A percentile compares a stretch with the other conserved stretches of the same genome.
Evolutionary conservation across 2,888 invertebrate species (phyloP).

Genomic region (Lasius fuliginosus): DNA sequence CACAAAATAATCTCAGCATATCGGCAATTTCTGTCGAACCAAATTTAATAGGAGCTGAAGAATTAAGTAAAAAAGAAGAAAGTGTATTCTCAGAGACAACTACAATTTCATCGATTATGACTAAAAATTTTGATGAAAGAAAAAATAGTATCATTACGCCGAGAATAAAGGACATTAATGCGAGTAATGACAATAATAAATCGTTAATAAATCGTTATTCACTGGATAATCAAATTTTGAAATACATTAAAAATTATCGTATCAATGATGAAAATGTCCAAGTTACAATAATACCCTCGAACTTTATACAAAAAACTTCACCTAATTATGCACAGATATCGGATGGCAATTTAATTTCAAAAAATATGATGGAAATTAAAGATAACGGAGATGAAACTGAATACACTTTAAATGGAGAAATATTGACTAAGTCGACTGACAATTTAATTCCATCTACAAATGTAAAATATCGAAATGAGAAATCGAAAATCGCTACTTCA

Average conservation of each 20-base stretch:
- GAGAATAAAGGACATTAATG: not conserved
- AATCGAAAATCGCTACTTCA: not conserved
- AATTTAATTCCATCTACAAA: constrained; percentile 25
- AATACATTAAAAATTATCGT: constrained; percentile 73
- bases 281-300: not conserved
- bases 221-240: constrained; percentile 64
- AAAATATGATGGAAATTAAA: not conserved
- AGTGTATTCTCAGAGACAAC: not conserved
- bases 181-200: not conserved
- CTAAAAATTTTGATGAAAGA: not conserved
- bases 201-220: constrained; percentile 77
- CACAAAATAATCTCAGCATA: not conserved
- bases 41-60: not conserved
- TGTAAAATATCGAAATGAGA: not conserved
- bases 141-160: not conserved
- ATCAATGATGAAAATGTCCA: not conserved
- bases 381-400: not conserved
- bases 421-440: not conserved
- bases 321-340: not conserved
- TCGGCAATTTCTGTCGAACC: not conserved
- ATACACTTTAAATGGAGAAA: not conserved
- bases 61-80: not conserved
- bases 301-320: not conserved
- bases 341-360: not conserved
- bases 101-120: not conserved